phyloP scores from a whole-genome alignment of 2,888 invertebrate genomes.

The Epinotia bilunana region DNA sequence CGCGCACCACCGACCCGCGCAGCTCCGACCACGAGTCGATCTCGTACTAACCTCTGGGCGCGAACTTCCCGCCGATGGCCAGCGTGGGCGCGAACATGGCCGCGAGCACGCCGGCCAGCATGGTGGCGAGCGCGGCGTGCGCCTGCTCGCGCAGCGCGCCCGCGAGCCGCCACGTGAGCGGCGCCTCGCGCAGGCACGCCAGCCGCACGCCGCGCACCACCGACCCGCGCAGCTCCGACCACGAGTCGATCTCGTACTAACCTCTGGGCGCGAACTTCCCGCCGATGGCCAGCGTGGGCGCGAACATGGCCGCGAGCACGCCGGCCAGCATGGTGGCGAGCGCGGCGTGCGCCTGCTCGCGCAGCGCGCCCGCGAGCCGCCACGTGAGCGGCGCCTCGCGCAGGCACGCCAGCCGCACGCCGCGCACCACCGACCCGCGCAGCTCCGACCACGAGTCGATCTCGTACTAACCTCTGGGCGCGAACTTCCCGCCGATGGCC shows the following conservation, averaged over 20 bases:
- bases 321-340: conserved; percentile 66
- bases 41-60: conserved; percentile 12
- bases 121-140: conserved; percentile 72
- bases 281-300: conserved; percentile 48
- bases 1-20: conserved; percentile 64
- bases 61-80: conserved; percentile 44
- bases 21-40: conserved; percentile 74
- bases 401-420: conserved; percentile 56
- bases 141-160: conserved; percentile 50
- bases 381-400: conserved; percentile 48
- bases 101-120: conserved; percentile 65
- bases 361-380: conserved; percentile 58
- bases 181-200: conserved; percentile 43
- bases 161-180: conserved; percentile 58
- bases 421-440: conserved; percentile 64
- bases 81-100: conserved; percentile 48
- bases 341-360: conserved; percentile 68
- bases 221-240: conserved; percentile 76
- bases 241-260: conserved; percentile 24
- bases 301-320: conserved; percentile 56
- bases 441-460: conserved; percentile 74
- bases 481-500: conserved; percentile 44
- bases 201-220: conserved; percentile 66
- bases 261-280: conserved; percentile 27
- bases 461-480: conserved; percentile 12